These are phyloP conservation scores for Pandemis corylana DNA, from an alignment of 2,888 invertebrate genomes.

Conservation along the genomic window DNA sequence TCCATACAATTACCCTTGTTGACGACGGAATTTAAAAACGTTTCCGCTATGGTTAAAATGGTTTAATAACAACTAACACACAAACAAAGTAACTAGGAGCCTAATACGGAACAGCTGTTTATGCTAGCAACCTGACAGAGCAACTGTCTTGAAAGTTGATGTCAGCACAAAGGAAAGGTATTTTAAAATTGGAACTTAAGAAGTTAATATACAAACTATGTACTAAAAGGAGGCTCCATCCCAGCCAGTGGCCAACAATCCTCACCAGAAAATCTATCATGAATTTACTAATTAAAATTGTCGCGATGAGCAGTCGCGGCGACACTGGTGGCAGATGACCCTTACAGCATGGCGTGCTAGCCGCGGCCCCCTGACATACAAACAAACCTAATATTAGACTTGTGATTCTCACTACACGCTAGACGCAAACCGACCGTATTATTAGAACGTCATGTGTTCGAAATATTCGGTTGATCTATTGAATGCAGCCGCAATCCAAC, in stretches of 20 bases:
- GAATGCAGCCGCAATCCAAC: constrained; percentile 10
- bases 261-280: neutral
- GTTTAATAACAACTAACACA: no score
- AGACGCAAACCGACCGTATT: constrained; percentile 72
- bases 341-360: constrained; percentile 75
- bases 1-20: neutral
- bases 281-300: constrained; percentile 21
- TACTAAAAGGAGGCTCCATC: no score
- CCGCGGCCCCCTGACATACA: constrained; percentile 81
- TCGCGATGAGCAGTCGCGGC: constrained; percentile 19
- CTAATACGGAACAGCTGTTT: no score
- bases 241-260: no score
- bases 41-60: no score
- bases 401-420: constrained; percentile 71
- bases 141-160: no score
- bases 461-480: constrained; percentile 39
- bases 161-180: no score
- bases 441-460: constrained; percentile 66
- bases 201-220: no score
- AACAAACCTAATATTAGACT: constrained; percentile 77
- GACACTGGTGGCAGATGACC: constrained; percentile 69
- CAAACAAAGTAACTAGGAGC: no score
- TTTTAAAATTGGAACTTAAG: no score
- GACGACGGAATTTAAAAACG: no score
- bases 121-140: no score